Conservation (phyloP, 53 echinoderm and acorn worm genomes). For the Holothuria scabra region DNA sequence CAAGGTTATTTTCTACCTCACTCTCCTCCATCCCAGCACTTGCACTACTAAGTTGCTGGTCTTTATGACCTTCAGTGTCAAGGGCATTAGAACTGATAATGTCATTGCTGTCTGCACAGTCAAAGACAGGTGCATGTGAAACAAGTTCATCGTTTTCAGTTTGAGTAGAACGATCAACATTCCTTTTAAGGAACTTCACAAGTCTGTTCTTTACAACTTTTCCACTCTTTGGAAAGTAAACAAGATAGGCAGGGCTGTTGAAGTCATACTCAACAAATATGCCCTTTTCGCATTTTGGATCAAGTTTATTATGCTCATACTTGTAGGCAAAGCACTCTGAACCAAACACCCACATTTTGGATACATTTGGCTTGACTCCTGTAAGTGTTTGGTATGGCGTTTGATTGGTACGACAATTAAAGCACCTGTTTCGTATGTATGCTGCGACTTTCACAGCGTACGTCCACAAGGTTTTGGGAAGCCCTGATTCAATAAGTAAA, state of each 20-base stretch:
- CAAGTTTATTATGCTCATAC: constrained; percentile 28
- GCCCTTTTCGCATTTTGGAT: constrained; percentile 32
- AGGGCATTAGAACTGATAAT: background rate
- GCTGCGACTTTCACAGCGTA: constrained; percentile 54
- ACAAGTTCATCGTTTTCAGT: background rate
- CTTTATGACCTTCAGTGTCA: background rate
- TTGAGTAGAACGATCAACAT: background rate
- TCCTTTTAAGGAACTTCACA: constrained; percentile 13
- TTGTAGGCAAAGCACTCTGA: constrained; percentile 45
- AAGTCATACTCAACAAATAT: constrained; percentile 49
- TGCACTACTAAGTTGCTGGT: background rate
- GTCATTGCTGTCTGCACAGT: constrained; percentile 11
- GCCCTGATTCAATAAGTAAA: constrained; percentile 21
- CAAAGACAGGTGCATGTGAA: too few relatives aligned
- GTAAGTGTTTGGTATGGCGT: constrained; percentile 16
- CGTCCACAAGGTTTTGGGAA: constrained; percentile 49
- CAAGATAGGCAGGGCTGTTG: constrained; percentile 51
- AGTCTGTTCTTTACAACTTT: constrained; percentile 36
- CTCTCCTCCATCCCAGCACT: background rate
- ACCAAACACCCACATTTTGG: constrained; percentile 46
- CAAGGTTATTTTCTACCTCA: background rate
- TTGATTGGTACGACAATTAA: background rate
- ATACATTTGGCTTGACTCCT: constrained; percentile 40
- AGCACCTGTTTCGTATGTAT: constrained; percentile 50
- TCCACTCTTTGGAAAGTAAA: constrained; percentile 31